These are phyloP conservation scores for Tetramorium alpestre DNA, from an alignment of 1,140 invertebrate genomes.

Conservation along the genomic window DNA sequence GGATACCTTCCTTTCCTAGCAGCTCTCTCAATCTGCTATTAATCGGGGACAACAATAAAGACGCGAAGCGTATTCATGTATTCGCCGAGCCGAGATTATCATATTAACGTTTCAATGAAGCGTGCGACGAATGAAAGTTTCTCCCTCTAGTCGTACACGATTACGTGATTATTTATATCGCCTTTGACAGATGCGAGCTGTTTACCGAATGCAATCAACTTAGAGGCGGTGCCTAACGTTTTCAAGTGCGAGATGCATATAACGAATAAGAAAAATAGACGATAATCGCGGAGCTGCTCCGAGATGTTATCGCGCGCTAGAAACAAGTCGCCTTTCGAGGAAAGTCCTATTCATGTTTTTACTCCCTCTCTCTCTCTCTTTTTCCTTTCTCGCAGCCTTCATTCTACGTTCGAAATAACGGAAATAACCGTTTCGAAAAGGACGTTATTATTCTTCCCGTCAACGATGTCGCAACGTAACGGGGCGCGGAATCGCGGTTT, in stretches of 20 bases:
- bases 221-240: background rate
- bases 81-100: background rate
- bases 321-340: background rate
- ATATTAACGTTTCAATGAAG: background rate
- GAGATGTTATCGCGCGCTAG: background rate
- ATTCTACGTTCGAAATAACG: background rate
- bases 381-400: background rate
- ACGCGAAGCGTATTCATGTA: background rate
- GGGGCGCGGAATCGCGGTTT: background rate
- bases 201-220: background rate
- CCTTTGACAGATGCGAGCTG: background rate
- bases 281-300: background rate
- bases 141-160: background rate
- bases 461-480: background rate
- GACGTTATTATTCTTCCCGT: background rate
- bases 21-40: background rate
- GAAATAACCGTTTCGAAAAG: background rate
- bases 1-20: conserved; percentile 10
- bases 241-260: background rate
- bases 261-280: background rate
- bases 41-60: background rate
- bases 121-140: background rate
- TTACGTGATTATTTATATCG: background rate
- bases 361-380: background rate
- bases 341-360: conserved; percentile 21